Conservation (phyloP, 1,140 invertebrate genomes). For the Pseudomyrmex pallidus region DNA sequence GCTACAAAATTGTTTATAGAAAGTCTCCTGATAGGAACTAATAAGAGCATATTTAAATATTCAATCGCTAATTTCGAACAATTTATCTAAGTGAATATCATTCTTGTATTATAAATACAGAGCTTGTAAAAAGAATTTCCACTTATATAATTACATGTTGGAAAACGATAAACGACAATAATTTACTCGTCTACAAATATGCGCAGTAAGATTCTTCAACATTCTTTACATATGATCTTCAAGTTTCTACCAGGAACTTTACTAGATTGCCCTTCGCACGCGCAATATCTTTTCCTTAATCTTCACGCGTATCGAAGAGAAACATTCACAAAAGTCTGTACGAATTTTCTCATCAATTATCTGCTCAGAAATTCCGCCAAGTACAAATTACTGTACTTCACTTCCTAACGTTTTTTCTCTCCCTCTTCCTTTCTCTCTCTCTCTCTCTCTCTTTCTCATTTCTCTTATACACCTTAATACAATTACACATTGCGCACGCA, state of each 20-base stretch:
- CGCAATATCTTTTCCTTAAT: constrained; percentile 31
- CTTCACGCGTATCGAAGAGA: constrained; percentile 37
- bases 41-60: neutral
- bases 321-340: constrained; percentile 26
- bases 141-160: too few species aligned
- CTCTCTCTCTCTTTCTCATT: neutral
- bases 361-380: constrained; percentile 74
- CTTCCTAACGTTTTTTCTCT: constrained; percentile 17
- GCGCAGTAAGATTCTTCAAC: neutral
- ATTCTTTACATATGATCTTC: neutral
- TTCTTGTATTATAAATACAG: neutral
- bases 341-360: constrained; percentile 73
- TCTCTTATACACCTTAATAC: constrained; percentile 45
- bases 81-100: neutral
- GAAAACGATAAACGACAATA: neutral
- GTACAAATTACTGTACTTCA: constrained; percentile 57
- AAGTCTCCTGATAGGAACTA: constrained; percentile 18
- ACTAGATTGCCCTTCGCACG: constrained; percentile 20
- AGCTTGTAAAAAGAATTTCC: too few species aligned
- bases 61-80: neutral
- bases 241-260: constrained; percentile 29
- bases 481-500: constrained; percentile 42
- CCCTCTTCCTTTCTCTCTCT: too few species aligned
- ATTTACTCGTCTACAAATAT: neutral
- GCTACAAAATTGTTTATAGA: constrained; percentile 30